A percentile compares a stretch with the other conserved stretches of the same genome.
Conservation (phyloP, 1,140 invertebrate species). For the Cataglyphis hispanica region DNA sequence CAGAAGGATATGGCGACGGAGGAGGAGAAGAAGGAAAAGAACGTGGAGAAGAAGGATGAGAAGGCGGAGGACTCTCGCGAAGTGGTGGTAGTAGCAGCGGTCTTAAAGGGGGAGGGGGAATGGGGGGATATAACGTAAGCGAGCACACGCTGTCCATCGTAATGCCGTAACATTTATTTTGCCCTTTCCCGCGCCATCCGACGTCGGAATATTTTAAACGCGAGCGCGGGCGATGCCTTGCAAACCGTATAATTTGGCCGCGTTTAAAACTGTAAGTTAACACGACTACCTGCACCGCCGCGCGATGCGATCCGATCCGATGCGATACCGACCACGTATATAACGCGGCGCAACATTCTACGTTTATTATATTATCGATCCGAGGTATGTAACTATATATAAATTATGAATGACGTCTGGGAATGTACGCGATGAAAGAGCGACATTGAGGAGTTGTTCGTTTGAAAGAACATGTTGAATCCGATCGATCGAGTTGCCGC, state of each 20-base stretch:
- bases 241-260: conserved; percentile 84
- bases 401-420: conserved; percentile 79
- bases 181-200: conserved; percentile 83
- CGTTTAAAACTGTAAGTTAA: conserved; percentile 85
- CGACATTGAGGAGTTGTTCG: background rate
- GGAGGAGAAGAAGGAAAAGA: conserved; percentile 18
- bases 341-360: conserved; percentile 75
- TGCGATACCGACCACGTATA: conserved; percentile 61
- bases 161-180: conserved; percentile 85
- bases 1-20: conserved; percentile 7
- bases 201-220: conserved; percentile 83
- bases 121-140: conserved; percentile 73
- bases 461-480: conserved; percentile 30
- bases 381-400: conserved; percentile 83
- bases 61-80: conserved; percentile 42
- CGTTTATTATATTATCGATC: conserved; percentile 81
- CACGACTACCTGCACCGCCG: conserved; percentile 79
- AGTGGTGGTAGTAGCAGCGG: conserved; percentile 43
- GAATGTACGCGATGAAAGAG: conserved; percentile 61
- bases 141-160: conserved; percentile 80
- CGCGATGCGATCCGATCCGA: conserved; percentile 30
- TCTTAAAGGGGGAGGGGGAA: conserved; percentile 57
- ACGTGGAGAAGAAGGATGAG: conserved; percentile 30
- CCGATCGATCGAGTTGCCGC: background rate
- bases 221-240: conserved; percentile 67